Conservation (phyloP, 2,888 invertebrate species). For the Salpingus planirostris region DNA sequence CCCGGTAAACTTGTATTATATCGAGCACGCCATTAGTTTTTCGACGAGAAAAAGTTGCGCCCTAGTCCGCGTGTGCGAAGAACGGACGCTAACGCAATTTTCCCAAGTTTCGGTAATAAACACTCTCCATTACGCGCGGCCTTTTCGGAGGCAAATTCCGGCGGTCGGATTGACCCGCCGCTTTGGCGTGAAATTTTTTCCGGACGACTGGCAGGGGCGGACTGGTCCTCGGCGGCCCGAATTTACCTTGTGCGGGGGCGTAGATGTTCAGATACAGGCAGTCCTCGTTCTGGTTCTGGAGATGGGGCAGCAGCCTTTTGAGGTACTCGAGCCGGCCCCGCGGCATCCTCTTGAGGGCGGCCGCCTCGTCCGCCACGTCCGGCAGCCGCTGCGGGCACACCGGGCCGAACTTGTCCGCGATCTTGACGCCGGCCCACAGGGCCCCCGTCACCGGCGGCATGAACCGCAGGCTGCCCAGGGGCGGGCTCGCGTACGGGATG, state of each 20-base stretch:
- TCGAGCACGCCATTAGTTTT: too few relatives aligned
- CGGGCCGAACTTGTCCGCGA: constrained; percentile 78
- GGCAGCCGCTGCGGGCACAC: constrained; percentile 90
- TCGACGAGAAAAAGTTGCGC: too few relatives aligned
- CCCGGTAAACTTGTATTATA: too few relatives aligned
- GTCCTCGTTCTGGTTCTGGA: constrained; percentile 91
- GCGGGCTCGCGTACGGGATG: constrained; percentile 90
- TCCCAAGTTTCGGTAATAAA: too few relatives aligned
- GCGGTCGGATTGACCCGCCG: too few relatives aligned
- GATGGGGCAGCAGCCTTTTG: constrained; percentile 75
- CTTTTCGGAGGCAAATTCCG: too few relatives aligned
- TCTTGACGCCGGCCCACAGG: constrained; percentile 83
- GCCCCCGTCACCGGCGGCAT: constrained; percentile 95
- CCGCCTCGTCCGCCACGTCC: constrained; percentile 75
- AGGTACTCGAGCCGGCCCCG: constrained; percentile 81
- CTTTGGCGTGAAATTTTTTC: too few relatives aligned
- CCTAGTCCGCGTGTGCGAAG: too few relatives aligned
- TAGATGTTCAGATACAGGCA: constrained; percentile 96
- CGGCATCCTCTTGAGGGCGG: constrained; percentile 76
- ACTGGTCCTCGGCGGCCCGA: too few relatives aligned
- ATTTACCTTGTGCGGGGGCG: constrained; percentile 84
- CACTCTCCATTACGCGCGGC: too few relatives aligned
- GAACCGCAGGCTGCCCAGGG: constrained; percentile 79
- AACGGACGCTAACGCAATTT: too few relatives aligned
- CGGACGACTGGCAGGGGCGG: too few relatives aligned